Conservation (phyloP, 2,113 vertebrate species). For the Macroglossus sobrinus region DNA sequence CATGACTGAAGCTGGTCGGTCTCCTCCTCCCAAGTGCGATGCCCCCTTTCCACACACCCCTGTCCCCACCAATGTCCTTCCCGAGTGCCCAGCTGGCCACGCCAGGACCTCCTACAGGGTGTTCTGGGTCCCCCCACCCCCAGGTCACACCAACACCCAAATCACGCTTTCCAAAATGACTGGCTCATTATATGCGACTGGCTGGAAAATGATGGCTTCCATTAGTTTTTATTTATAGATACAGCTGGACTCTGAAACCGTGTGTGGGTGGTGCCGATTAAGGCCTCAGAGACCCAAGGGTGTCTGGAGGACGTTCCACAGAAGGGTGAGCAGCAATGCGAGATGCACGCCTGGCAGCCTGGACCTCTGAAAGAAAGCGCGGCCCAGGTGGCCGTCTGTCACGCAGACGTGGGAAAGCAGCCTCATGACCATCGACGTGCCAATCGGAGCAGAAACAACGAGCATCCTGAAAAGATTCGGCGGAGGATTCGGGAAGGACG, state of each 20-base stretch:
- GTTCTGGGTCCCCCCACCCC: not conserved
- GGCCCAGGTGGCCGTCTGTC: not conserved
- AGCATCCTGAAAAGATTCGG: not conserved
- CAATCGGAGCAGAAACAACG: not conserved
- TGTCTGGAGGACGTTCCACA: not conserved
- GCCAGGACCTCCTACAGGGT: not conserved
- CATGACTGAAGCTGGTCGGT: not conserved
- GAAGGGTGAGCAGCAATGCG: not conserved
- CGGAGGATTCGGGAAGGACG: not conserved
- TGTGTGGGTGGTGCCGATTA: not conserved
- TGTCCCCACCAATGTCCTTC: not conserved
- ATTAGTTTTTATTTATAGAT: not conserved
- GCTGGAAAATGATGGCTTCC: accelerated
- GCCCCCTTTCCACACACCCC: too few species aligned
- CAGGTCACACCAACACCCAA: not conserved
- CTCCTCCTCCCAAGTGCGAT: not conserved
- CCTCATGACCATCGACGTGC: not conserved
- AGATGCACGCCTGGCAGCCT: not conserved
- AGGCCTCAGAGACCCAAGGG: not conserved
- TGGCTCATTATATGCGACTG: not conserved
- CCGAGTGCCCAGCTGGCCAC: not conserved
- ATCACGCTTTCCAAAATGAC: not conserved
- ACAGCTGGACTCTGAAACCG: not conserved
- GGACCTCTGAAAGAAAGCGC: not conserved
- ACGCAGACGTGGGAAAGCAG: not conserved